Percentiles rank a stretch among this genome's conserved stretches.
phyloP scores from a whole-genome alignment of 2,888 invertebrate genomes.

The Drosophila mimetica region DNA sequence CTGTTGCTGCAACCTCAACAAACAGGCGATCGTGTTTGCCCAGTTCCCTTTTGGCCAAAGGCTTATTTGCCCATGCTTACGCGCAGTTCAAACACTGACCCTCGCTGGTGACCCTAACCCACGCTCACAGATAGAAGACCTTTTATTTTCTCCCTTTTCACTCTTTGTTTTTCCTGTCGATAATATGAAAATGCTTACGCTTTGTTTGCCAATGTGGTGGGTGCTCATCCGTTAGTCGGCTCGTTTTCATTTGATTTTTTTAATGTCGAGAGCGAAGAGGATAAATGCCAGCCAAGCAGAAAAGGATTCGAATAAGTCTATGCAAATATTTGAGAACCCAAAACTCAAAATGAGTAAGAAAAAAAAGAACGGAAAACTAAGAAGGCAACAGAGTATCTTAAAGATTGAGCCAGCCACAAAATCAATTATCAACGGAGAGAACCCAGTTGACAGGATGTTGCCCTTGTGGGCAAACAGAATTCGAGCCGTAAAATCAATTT shows the following conservation, averaged over 20 bases:
- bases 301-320: conserved; percentile 56
- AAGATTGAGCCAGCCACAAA: conserved; percentile 71
- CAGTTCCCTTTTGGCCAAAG: conserved; percentile 58
- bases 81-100: conserved; percentile 71
- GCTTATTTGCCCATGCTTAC: conserved; percentile 68
- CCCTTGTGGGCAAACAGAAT: conserved; percentile 70
- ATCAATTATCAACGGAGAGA: conserved; percentile 81
- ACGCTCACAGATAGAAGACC: conserved; percentile 58
- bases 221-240: conserved; percentile 64
- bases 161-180: conserved; percentile 37
- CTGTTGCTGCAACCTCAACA: conserved; percentile 75
- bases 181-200: conserved; percentile 49
- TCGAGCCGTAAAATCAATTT: conserved; percentile 77
- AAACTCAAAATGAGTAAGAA: conserved; percentile 13
- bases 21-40: conserved; percentile 65
- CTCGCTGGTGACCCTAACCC: conserved; percentile 40
- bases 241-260: conserved; percentile 51
- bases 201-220: conserved; percentile 73
- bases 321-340: conserved; percentile 66
- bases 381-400: conserved; percentile 7
- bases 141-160: conserved; percentile 47
- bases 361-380: conserved; percentile 10
- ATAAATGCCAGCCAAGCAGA: conserved; percentile 51
- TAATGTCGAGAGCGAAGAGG: conserved; percentile 24
- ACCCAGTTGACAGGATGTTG: conserved; percentile 52